Evolutionary conservation across 2,113 vertebrate species (phyloP).

Genomic region (Ptilonorhynchus violaceus): DNA sequence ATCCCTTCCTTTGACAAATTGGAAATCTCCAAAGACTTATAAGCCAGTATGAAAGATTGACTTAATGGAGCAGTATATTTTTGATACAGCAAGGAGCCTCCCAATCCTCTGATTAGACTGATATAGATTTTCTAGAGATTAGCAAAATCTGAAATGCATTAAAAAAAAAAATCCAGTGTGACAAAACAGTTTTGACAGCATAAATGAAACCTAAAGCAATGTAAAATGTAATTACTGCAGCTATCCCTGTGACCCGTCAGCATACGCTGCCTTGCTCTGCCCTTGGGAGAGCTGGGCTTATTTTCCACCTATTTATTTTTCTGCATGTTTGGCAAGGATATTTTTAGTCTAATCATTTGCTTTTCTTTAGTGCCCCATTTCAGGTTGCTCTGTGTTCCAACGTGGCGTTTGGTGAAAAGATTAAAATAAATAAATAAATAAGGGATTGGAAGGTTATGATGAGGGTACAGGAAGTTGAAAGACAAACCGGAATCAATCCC

Average conservation of each 20-base stretch:
- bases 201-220: constrained; percentile 54
- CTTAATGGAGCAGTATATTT: constrained; percentile 63
- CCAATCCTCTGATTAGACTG: constrained; percentile 53
- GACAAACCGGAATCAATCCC: constrained; percentile 31
- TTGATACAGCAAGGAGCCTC: constrained; percentile 45
- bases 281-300: constrained; percentile 14
- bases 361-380: not conserved
- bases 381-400: not conserved
- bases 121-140: constrained; percentile 62
- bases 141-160: constrained; percentile 64
- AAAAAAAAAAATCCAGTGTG: constrained; percentile 55
- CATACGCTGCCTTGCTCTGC: not conserved
- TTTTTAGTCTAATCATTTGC: constrained; percentile 15
- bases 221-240: constrained; percentile 62
- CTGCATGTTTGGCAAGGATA: constrained; percentile 21
- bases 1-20: constrained; percentile 40
- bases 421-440: not conserved
- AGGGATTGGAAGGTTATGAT: not conserved
- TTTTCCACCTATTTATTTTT: constrained; percentile 33
- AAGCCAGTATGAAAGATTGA: constrained; percentile 59
- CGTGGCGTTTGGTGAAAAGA: not conserved
- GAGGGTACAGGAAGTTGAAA: not conserved
- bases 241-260: constrained; percentile 2
- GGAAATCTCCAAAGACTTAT: constrained; percentile 52
- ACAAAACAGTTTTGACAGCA: constrained; percentile 65